A percentile compares a stretch with the other conserved stretches of the same genome.
phyloP scores from a whole-genome alignment of 1,140 invertebrate species.

The Nephila pilipes region DNA sequence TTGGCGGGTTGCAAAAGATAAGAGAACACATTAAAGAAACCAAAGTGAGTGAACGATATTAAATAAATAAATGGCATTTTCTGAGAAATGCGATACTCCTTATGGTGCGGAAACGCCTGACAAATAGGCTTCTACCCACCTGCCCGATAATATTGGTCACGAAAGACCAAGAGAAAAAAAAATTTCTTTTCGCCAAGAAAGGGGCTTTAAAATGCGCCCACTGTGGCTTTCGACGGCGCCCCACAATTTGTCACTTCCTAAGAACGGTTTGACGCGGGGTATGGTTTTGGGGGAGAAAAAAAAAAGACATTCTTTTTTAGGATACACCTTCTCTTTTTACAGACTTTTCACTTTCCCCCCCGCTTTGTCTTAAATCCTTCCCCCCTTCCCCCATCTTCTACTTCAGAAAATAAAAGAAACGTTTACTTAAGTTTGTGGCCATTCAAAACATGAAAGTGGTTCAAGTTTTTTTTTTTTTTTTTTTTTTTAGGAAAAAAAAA shows the following conservation, averaged over 20 bases:
- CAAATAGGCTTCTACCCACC: constrained; percentile 22
- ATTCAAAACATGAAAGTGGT: not conserved
- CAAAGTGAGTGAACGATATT: constrained; percentile 5
- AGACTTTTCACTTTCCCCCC: not conserved
- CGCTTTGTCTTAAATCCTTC: not conserved
- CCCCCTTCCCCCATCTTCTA: too few species aligned
- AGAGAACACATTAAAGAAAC: constrained; percentile 1
- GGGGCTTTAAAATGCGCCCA: constrained; percentile 54
- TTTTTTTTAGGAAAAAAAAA: not conserved
- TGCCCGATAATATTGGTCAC: constrained; percentile 59
- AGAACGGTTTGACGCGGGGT: constrained; percentile 49
- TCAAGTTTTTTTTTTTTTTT: not conserved
- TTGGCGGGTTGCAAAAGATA: not conserved
- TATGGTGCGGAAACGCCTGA: constrained; percentile 49
- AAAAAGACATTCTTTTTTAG: not conserved
- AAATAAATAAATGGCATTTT: constrained; percentile 51
- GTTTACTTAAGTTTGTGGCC: not conserved
- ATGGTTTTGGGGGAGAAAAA: constrained; percentile 7
- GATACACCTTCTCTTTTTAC: not conserved
- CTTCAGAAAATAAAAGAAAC: not conserved
- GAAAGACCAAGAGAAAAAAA: constrained; percentile 7
- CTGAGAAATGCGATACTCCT: not conserved
- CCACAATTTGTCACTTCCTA: constrained; percentile 61
- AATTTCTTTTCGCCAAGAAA: constrained; percentile 20
- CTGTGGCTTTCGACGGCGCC: constrained; percentile 40